Percentiles rank a stretch among this genome's conserved stretches.
phyloP scores from a whole-genome alignment of 2,113 vertebrate species.

The Ophthalmolycus amberensis region DNA sequence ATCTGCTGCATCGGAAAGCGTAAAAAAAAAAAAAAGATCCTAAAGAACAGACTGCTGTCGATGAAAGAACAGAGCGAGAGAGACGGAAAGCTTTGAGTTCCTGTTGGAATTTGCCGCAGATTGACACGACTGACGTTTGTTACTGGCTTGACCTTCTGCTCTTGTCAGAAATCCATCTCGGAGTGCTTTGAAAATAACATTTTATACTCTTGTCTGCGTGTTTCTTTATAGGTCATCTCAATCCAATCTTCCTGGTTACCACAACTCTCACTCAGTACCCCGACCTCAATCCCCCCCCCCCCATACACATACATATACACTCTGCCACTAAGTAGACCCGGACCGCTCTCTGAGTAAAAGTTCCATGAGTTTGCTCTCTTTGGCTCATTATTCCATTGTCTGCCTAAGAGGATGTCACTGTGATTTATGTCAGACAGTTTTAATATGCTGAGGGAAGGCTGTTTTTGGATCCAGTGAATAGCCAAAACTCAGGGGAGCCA shows the following conservation, averaged over 20 bases:
- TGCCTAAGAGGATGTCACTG: slow-evolving; percentile 70
- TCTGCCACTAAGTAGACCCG: slow-evolving; percentile 35
- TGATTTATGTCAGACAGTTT: slow-evolving; percentile 75
- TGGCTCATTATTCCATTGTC: slow-evolving; percentile 69
- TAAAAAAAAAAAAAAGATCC: background rate
- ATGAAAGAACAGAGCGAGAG: background rate
- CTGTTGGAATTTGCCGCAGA: slow-evolving; percentile 5
- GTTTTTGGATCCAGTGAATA: slow-evolving; percentile 59
- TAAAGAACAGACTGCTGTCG: background rate
- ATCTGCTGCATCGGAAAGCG: slow-evolving; percentile 1
- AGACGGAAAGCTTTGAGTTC: background rate
- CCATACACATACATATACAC: background rate
- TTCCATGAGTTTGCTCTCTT: slow-evolving; percentile 65
- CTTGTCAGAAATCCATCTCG: slow-evolving; percentile 44
- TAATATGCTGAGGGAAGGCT: slow-evolving; percentile 69
- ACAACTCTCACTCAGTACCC: slow-evolving; percentile 47
- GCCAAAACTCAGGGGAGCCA: slow-evolving; percentile 62
- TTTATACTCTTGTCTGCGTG: slow-evolving; percentile 11
- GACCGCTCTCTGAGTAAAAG: slow-evolving; percentile 52
- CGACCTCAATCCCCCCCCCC: slow-evolving; percentile 8
- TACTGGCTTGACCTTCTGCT: slow-evolving; percentile 43
- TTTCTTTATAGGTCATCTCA: slow-evolving; percentile 61
- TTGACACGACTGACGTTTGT: slow-evolving; percentile 43
- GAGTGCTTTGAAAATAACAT: slow-evolving; percentile 37
- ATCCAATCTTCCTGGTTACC: slow-evolving; percentile 57